These are phyloP conservation scores for Mya arenaria DNA, from an alignment of 1,140 invertebrate genomes.

Conservation along the genomic window DNA sequence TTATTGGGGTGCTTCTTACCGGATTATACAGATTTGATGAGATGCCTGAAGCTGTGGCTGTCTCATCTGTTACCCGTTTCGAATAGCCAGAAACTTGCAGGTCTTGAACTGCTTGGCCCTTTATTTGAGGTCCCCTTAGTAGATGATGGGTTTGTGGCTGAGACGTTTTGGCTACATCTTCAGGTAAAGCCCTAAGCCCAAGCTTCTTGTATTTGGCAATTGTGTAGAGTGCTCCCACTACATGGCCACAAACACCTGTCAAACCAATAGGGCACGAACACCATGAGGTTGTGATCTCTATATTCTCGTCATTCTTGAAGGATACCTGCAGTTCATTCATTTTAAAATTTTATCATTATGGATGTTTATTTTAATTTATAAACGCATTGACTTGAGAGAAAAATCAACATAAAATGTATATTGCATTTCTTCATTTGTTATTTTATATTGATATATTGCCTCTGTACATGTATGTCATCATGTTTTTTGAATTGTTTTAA, in stretches of 20 bases:
- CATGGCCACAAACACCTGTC: slow-evolving; percentile 30
- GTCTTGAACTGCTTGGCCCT: slow-evolving; percentile 7
- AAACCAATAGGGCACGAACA: slow-evolving; percentile 52
- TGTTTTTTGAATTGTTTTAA: too few species aligned
- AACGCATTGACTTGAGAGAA: too few species aligned
- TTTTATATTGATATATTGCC: too few species aligned
- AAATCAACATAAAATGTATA: too few species aligned
- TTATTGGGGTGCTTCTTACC: neutral
- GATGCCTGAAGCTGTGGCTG: neutral
- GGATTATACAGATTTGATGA: slow-evolving; percentile 57
- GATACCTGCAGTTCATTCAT: neutral
- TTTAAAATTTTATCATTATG: too few species aligned
- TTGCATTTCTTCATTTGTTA: too few species aligned
- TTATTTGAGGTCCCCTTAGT: slow-evolving; percentile 44
- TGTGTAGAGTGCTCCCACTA: slow-evolving; percentile 26
- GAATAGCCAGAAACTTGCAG: slow-evolving; percentile 41
- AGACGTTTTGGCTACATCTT: slow-evolving; percentile 54
- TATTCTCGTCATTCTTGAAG: neutral
- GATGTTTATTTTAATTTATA: too few species aligned
- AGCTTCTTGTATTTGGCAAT: slow-evolving; percentile 21
- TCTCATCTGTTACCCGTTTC: neutral
- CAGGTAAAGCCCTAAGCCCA: slow-evolving; percentile 22
- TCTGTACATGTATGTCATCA: too few species aligned
- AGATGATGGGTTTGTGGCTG: slow-evolving; percentile 53
- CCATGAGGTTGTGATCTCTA: neutral